Percentiles rank a stretch among this genome's conserved stretches.
Evolutionary conservation across 2,797 vertebrate genomes (phyloP).

Genomic region (Cyprinodon diabolis): DNA sequence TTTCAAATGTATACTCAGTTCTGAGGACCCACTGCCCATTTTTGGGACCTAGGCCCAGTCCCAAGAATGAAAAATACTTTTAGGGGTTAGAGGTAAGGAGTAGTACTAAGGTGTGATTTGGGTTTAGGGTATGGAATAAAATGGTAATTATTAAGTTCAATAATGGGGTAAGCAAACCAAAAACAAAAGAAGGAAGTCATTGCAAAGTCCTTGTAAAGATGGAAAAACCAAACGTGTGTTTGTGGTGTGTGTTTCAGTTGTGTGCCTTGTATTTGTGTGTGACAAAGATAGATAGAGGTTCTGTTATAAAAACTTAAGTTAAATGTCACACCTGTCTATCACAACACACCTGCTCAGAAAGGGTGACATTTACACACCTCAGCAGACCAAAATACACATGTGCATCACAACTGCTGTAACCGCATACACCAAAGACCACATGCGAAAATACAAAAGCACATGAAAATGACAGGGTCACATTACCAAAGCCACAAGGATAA

Average conservation of each 20-base stretch:
- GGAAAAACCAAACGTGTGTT: background rate
- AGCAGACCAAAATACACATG: slow-evolving; percentile 51
- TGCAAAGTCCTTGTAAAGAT: no score
- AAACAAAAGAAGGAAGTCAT: no score
- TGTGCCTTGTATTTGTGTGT: slow-evolving; percentile 10
- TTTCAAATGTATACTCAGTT: no score
- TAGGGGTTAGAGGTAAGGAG: no score
- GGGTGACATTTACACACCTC: slow-evolving; percentile 80
- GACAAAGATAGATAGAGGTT: slow-evolving; percentile 78
- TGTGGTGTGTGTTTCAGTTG: background rate
- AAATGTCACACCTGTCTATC: slow-evolving; percentile 85
- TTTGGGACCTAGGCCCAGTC: no score
- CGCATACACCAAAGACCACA: slow-evolving; percentile 12
- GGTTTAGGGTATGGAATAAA: no score
- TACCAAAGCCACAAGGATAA: background rate
- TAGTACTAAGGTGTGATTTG: no score
- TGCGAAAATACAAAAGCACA: slow-evolving; percentile 8
- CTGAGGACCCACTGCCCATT: no score
- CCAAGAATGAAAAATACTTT: no score
- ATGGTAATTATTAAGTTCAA: no score
- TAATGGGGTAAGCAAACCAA: no score
- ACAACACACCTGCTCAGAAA: slow-evolving; percentile 73
- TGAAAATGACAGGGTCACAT: slow-evolving; percentile 15
- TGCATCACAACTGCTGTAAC: slow-evolving; percentile 10
- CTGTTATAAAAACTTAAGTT: slow-evolving; percentile 75